Evolutionary conservation across 2,797 vertebrate genomes (phyloP).

Genomic region (Lepilemur septentrionalis): DNA sequence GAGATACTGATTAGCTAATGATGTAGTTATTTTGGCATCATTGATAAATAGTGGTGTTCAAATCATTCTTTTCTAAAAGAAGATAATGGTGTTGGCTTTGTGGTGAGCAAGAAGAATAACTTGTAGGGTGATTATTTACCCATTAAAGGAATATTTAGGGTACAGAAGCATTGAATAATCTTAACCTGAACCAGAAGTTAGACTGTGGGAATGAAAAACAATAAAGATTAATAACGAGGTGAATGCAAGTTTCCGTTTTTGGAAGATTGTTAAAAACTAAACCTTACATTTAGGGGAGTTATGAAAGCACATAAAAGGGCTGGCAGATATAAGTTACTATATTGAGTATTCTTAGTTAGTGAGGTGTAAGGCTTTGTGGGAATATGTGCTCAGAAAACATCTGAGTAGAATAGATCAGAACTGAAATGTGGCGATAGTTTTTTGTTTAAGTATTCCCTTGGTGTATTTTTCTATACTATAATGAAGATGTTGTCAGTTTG

Average conservation of each 20-base stretch:
- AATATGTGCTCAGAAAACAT: not conserved
- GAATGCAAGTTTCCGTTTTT: not conserved
- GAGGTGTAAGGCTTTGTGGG: not conserved
- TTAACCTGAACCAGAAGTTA: not conserved
- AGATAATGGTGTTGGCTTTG: slow-evolving; percentile 27
- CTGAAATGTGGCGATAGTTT: not conserved
- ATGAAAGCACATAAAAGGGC: not conserved
- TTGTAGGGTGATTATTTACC: not conserved
- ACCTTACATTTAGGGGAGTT: not conserved
- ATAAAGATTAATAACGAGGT: not conserved
- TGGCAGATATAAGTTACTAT: not conserved
- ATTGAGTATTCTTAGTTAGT: not conserved
- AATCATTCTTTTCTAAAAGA: slow-evolving; percentile 9
- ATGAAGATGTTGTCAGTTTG: not conserved
- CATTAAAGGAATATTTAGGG: not conserved
- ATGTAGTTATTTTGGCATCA: not conserved
- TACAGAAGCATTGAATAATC: not conserved
- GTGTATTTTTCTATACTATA: not conserved
- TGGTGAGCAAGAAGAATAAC: not conserved
- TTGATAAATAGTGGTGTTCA: not conserved
- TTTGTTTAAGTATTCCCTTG: not conserved
- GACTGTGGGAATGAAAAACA: not conserved
- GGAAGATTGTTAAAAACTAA: not conserved
- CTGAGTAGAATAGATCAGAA: not conserved
- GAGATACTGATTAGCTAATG: not conserved